phyloP scores from a whole-genome alignment of 2,888 invertebrate genomes.

The Lydus trimaculatus region DNA sequence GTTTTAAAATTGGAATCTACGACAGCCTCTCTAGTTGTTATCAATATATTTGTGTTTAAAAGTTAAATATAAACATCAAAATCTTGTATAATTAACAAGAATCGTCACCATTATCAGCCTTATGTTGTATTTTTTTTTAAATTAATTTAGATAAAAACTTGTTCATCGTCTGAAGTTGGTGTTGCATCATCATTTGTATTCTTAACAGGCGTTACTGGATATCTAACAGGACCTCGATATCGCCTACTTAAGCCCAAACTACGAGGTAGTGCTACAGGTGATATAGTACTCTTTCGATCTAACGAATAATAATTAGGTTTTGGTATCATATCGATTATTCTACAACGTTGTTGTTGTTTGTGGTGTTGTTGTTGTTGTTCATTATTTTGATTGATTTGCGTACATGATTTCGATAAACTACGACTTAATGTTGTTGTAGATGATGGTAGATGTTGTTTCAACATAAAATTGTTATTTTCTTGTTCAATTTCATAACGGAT shows the following conservation, averaged over 20 bases:
- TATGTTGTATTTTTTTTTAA: not conserved
- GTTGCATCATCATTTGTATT: slow-evolving; percentile 49
- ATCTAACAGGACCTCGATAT: slow-evolving; percentile 70
- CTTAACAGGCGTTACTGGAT: slow-evolving; percentile 72
- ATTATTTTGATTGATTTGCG: slow-evolving; percentile 42
- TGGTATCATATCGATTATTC: slow-evolving; percentile 54
- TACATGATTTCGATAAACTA: slow-evolving; percentile 52
- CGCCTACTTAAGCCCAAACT: slow-evolving; percentile 67
- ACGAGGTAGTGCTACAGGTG: slow-evolving; percentile 64
- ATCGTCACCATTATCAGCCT: not conserved
- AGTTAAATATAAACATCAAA: not conserved
- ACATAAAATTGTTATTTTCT: slow-evolving; percentile 40
- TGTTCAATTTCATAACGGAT: slow-evolving; percentile 58
- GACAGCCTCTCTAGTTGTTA: not conserved
- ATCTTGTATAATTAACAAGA: not conserved
- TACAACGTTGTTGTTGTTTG: slow-evolving; percentile 48
- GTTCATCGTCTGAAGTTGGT: slow-evolving; percentile 67
- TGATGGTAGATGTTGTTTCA: slow-evolving; percentile 20
- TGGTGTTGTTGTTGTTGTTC: slow-evolving; percentile 43
- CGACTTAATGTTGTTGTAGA: slow-evolving; percentile 33
- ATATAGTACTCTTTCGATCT: slow-evolving; percentile 39
- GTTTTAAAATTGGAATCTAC: not conserved
- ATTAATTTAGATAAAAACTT: slow-evolving; percentile 66
- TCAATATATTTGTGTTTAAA: not conserved
- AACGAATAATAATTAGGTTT: slow-evolving; percentile 47